A percentile compares a stretch with the other conserved stretches of the same genome.
phyloP scores from a whole-genome alignment of 2,888 invertebrate genomes.

The Chironomus riparius region DNA sequence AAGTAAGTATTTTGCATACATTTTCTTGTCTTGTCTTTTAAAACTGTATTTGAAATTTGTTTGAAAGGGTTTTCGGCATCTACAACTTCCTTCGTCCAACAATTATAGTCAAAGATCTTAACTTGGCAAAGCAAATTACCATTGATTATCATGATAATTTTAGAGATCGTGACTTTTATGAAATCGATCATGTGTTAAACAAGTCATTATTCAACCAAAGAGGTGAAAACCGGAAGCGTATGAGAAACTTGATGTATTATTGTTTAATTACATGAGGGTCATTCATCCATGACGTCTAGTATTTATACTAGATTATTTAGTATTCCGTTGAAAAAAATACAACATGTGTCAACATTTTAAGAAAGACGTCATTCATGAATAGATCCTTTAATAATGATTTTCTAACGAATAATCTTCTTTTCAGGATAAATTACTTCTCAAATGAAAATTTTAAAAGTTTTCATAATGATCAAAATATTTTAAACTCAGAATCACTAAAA shows the following conservation, averaged over 20 bases:
- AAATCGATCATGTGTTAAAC: not conserved
- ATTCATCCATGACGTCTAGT: not conserved
- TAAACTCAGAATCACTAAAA: not conserved
- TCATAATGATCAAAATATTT: not conserved
- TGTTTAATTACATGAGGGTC: not conserved
- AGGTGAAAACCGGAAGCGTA: not conserved
- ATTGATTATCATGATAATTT: not conserved
- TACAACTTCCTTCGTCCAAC: not conserved
- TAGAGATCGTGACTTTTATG: not conserved
- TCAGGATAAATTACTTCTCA: no score
- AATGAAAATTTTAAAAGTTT: no score
- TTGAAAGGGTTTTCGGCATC: constrained; percentile 3
- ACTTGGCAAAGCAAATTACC: not conserved
- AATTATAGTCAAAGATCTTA: not conserved
- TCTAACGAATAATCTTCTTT: no score
- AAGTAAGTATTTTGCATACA: not conserved
- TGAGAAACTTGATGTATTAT: not conserved
- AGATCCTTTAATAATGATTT: no score
- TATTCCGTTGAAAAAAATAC: no score
- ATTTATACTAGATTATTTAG: no score
- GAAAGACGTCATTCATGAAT: no score
- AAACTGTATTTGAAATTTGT: no score
- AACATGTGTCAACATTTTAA: no score
- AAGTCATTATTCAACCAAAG: not conserved
- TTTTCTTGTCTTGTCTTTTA: no score